Percentiles rank a stretch among this genome's conserved stretches.
Conservation (phyloP, 2,113 vertebrate species). For the Melanerpes formicivorus region DNA sequence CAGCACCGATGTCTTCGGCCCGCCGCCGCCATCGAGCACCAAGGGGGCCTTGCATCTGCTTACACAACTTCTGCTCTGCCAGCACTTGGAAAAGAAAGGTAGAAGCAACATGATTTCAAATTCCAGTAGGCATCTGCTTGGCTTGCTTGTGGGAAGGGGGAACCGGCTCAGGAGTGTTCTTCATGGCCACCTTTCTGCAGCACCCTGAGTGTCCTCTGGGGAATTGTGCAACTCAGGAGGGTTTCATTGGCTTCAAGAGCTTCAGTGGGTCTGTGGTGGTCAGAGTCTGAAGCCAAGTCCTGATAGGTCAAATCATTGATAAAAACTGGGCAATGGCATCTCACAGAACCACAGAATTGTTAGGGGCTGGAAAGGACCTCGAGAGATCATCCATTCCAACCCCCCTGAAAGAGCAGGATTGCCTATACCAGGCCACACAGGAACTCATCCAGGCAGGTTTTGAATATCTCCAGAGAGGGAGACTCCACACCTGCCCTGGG, state of each 20-base stretch:
- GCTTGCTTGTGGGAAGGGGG: neutral
- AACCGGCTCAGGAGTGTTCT: neutral
- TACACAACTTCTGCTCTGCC: neutral
- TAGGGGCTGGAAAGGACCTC: no score
- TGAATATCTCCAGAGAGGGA: no score
- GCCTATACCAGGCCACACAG: no score
- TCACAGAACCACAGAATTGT: no score
- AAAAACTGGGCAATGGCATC: neutral
- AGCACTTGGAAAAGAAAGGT: neutral
- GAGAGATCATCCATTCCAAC: no score
- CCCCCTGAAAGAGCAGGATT: no score
- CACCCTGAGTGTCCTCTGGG: neutral
- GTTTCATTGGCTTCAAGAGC: neutral
- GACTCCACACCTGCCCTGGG: no score
- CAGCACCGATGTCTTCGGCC: neutral
- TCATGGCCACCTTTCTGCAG: neutral
- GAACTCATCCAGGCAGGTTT: no score
- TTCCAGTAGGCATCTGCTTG: neutral
- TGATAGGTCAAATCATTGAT: neutral
- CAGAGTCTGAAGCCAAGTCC: neutral
- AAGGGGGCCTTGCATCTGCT: neutral
- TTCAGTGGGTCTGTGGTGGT: neutral
- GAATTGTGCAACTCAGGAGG: accelerated
- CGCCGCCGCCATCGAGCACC: neutral
- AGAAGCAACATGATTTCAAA: neutral